phyloP scores from a whole-genome alignment of 1,140 invertebrate genomes.

The Antheraea pernyi region DNA sequence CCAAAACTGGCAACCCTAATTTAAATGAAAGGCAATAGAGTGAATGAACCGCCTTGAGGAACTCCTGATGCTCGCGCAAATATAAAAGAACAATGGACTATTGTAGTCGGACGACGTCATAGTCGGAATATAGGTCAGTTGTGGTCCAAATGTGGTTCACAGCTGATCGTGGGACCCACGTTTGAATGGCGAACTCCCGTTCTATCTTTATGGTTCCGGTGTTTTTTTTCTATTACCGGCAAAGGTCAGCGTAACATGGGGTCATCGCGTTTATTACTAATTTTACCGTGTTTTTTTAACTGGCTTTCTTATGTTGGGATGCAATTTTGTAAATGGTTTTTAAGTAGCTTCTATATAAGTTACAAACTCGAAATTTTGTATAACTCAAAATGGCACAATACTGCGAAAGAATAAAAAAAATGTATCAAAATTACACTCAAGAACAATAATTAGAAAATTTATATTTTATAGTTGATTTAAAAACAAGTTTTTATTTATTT shows the following conservation, averaged over 20 bases:
- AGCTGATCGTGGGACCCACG: constrained; percentile 62
- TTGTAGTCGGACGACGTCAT: constrained; percentile 68
- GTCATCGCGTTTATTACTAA: not conserved
- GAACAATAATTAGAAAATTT: too few relatives aligned
- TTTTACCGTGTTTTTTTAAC: too few relatives aligned
- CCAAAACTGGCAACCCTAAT: constrained; percentile 11
- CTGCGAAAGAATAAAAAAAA: too few relatives aligned
- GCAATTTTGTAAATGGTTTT: too few relatives aligned
- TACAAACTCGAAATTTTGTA: too few relatives aligned
- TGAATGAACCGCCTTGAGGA: constrained; percentile 71
- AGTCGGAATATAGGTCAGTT: constrained; percentile 67
- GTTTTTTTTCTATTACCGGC: constrained; percentile 14
- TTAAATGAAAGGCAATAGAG: constrained; percentile 58
- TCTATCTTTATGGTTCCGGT: constrained; percentile 21
- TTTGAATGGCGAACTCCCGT: constrained; percentile 43
- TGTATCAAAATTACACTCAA: too few relatives aligned
- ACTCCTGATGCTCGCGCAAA: constrained; percentile 63
- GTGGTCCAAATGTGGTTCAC: constrained; percentile 59
- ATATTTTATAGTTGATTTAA: too few relatives aligned
- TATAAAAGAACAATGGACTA: constrained; percentile 74
- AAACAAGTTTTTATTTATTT: too few relatives aligned
- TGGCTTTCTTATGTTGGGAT: too few relatives aligned
- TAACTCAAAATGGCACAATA: too few relatives aligned
- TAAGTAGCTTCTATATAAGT: too few relatives aligned
- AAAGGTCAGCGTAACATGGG: not conserved